Conservation (phyloP, 1,140 invertebrate genomes). For the Frieseomelitta varia region DNA sequence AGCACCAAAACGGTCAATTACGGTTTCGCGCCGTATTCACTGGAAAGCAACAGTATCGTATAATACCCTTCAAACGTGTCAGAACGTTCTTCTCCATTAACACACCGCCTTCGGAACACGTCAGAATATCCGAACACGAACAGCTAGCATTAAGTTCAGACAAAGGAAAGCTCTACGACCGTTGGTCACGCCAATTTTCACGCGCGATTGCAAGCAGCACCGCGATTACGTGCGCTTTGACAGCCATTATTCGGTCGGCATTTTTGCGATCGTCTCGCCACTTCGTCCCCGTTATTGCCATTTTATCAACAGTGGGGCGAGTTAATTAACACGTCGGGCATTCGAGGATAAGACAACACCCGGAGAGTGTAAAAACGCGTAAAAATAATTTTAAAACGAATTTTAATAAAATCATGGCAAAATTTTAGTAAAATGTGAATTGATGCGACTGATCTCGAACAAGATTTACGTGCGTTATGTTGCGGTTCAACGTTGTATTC, state of each 20-base stretch:
- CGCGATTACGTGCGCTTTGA: constrained; percentile 7
- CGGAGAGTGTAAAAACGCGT: too few relatives aligned
- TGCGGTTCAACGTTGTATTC: too few relatives aligned
- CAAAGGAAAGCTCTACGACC: constrained; percentile 36
- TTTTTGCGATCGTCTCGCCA: neutral
- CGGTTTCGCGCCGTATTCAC: neutral
- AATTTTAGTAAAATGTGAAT: too few relatives aligned
- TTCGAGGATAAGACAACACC: neutral
- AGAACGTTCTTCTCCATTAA: constrained; percentile 18
- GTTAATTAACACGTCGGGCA: neutral
- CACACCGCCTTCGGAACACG: neutral
- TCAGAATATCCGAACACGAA: neutral
- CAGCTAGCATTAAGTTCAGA: constrained; percentile 1
- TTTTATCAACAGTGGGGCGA: neutral
- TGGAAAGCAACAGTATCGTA: constrained; percentile 23
- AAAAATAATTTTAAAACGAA: too few relatives aligned
- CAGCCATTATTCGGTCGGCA: constrained; percentile 6
- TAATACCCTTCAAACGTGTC: constrained; percentile 28
- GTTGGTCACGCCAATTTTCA: constrained; percentile 35
- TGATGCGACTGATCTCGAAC: too few relatives aligned
- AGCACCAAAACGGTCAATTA: constrained; percentile 15
- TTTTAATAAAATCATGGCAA: too few relatives aligned
- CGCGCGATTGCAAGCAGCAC: constrained; percentile 7
- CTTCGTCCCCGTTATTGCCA: constrained; percentile 2
- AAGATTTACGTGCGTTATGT: too few relatives aligned